Percentiles rank a stretch among this genome's conserved stretches.
Conservation (phyloP, 2,888 invertebrate species). For the Beris chalybata region DNA sequence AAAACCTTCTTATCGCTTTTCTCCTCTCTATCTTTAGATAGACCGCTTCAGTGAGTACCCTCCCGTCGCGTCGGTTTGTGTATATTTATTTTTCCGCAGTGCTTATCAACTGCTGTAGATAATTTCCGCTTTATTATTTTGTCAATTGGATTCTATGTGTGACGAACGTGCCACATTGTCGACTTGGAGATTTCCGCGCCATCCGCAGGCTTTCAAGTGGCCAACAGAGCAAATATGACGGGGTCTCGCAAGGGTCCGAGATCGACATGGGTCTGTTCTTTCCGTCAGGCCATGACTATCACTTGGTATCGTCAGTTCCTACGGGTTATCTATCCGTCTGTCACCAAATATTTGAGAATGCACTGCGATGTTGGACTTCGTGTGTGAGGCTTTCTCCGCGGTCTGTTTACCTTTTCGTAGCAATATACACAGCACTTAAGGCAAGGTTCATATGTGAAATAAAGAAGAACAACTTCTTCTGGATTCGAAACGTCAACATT, state of each 20-base stretch:
- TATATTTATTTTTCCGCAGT: background rate
- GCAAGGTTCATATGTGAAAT: background rate
- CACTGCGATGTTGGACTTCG: slow-evolving; percentile 14
- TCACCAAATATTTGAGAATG: slow-evolving; percentile 27
- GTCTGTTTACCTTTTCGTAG: slow-evolving; percentile 25
- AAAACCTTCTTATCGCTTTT: background rate
- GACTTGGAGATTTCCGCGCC: background rate
- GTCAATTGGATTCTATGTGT: slow-evolving; percentile 28
- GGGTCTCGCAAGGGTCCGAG: too few relatives aligned
- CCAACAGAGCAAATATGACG: too few relatives aligned
- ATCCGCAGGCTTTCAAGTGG: too few relatives aligned
- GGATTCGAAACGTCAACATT: slow-evolving; percentile 17
- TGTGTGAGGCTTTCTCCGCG: slow-evolving; percentile 11
- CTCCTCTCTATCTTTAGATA: too few relatives aligned
- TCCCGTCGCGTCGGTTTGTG: background rate
- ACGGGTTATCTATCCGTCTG: slow-evolving; percentile 15
- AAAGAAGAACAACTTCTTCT: slow-evolving; percentile 13
- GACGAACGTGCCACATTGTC: slow-evolving; percentile 26
- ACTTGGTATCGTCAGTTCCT: slow-evolving; percentile 12
- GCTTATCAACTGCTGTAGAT: slow-evolving; percentile 12
- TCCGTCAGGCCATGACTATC: background rate
- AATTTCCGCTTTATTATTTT: slow-evolving; percentile 32
- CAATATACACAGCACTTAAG: slow-evolving; percentile 16
- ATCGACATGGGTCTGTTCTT: too few relatives aligned
- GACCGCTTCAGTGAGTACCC: too few relatives aligned